phyloP scores from a whole-genome alignment of 2,888 invertebrate genomes.

The Agrochola litura region DNA sequence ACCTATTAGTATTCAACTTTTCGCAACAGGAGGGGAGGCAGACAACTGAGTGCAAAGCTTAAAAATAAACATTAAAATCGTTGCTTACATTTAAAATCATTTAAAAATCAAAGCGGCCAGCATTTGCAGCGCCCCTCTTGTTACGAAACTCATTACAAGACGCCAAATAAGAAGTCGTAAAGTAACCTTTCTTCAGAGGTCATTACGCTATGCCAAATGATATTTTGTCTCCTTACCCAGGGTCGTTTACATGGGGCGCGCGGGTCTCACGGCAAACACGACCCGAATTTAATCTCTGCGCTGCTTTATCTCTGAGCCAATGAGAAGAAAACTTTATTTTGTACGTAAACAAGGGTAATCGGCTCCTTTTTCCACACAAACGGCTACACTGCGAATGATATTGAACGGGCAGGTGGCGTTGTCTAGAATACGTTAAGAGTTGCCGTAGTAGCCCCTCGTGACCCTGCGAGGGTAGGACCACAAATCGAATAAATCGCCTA shows the following conservation, averaged over 20 bases:
- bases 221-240: conserved; percentile 85
- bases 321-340: conserved; percentile 89
- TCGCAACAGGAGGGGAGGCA: conserved; percentile 38
- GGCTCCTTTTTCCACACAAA: conserved; percentile 82
- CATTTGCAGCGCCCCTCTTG: conserved; percentile 76
- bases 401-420: conserved; percentile 82
- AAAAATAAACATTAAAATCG: conserved; percentile 60
- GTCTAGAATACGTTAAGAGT: conserved; percentile 83
- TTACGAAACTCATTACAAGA: conserved; percentile 88
- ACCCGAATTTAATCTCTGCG: conserved; percentile 87
- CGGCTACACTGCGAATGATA: conserved; percentile 78
- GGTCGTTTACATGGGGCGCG: conserved; percentile 85
- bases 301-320: conserved; percentile 84
- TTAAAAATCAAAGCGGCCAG: conserved; percentile 79
- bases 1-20: conserved; percentile 54
- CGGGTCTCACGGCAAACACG: conserved; percentile 83
- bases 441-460: conserved; percentile 62
- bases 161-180: conserved; percentile 88
- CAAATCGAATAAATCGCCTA: conserved; percentile 76
- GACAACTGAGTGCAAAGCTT: conserved; percentile 53
- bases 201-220: conserved; percentile 89
- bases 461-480: conserved; percentile 65
- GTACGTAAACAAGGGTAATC: conserved; percentile 87
- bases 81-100: conserved; percentile 71
- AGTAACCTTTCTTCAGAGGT: conserved; percentile 85